Conservation (phyloP, 1,140 invertebrate genomes). For the Drosophila tropicalis region DNA sequence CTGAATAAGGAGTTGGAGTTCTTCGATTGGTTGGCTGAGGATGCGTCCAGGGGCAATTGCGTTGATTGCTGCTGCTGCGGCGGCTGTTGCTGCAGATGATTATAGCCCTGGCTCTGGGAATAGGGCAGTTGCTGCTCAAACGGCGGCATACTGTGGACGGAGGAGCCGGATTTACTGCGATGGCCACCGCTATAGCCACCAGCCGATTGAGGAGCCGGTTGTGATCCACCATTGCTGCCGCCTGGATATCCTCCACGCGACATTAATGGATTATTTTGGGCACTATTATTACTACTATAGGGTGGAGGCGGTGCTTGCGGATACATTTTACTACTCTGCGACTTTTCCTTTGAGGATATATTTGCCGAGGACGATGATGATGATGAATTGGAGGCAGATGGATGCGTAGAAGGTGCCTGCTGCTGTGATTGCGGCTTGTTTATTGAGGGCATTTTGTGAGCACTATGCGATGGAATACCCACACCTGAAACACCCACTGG, state of each 20-base stretch:
- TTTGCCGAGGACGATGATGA: constrained; percentile 32
- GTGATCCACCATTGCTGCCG: constrained; percentile 45
- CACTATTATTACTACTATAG: constrained; percentile 47
- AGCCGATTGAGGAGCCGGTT: constrained; percentile 22
- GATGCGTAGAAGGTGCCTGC: constrained; percentile 38
- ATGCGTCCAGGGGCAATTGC: constrained; percentile 32
- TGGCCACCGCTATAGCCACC: constrained; percentile 53
- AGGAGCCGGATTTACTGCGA: constrained; percentile 71
- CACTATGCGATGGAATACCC: constrained; percentile 51
- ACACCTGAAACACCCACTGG: constrained; percentile 37
- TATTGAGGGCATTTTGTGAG: constrained; percentile 63
- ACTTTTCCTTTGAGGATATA: constrained; percentile 62
- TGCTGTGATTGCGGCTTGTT: constrained; percentile 55
- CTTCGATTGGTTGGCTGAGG: constrained; percentile 40
- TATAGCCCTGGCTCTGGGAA: constrained; percentile 65
- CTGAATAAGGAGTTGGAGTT: constrained; percentile 72
- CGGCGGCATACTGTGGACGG: constrained; percentile 69
- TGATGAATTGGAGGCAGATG: constrained; percentile 46
- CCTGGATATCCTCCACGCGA: constrained; percentile 63
- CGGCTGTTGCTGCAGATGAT: constrained; percentile 51
- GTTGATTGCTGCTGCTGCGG: constrained; percentile 31
- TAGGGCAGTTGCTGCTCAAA: constrained; percentile 69
- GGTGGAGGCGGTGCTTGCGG: constrained; percentile 62
- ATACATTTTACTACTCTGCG: constrained; percentile 67
- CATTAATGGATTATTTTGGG: constrained; percentile 55